Evolutionary conservation across 2,797 vertebrate species (phyloP).

Genomic region (Acomys russatus): DNA sequence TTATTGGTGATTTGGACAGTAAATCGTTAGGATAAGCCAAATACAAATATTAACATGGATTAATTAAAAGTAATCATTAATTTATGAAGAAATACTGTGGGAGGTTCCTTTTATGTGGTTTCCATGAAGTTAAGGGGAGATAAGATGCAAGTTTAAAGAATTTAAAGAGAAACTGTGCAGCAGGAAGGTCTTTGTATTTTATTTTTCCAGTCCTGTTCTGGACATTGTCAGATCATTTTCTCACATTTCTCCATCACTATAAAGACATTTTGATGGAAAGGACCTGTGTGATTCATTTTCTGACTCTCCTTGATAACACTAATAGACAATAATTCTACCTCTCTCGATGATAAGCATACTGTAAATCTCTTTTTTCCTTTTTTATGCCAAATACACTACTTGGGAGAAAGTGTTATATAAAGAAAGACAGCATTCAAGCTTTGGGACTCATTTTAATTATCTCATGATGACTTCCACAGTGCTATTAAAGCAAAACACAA

Average conservation of each 20-base stretch:
- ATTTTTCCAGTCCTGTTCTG: neutral
- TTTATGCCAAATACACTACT: neutral
- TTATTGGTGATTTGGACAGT: slow-evolving; percentile 66
- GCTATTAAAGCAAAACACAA: slow-evolving; percentile 57
- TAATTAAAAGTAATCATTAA: slow-evolving; percentile 77
- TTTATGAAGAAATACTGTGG: slow-evolving; percentile 61
- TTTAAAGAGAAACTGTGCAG: neutral
- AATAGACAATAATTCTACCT: slow-evolving; percentile 39
- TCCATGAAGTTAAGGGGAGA: slow-evolving; percentile 37
- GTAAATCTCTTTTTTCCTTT: neutral
- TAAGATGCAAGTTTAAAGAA: slow-evolving; percentile 1
- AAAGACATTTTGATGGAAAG: slow-evolving; percentile 44
- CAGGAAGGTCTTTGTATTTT: neutral
- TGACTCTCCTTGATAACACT: neutral
- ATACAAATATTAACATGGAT: slow-evolving; percentile 67
- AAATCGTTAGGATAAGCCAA: slow-evolving; percentile 64
- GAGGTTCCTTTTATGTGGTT: slow-evolving; percentile 17
- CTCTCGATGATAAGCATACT: neutral
- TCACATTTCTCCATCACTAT: neutral
- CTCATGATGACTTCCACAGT: neutral
- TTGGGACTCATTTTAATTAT: slow-evolving; percentile 43
- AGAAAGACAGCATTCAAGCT: slow-evolving; percentile 17
- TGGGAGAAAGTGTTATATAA: neutral
- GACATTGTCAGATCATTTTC: neutral
- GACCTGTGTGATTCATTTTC: neutral